These are phyloP conservation scores for Caenorhabditis panamensis DNA, from an alignment of 2,888 invertebrate genomes.

Conservation along the genomic window DNA sequence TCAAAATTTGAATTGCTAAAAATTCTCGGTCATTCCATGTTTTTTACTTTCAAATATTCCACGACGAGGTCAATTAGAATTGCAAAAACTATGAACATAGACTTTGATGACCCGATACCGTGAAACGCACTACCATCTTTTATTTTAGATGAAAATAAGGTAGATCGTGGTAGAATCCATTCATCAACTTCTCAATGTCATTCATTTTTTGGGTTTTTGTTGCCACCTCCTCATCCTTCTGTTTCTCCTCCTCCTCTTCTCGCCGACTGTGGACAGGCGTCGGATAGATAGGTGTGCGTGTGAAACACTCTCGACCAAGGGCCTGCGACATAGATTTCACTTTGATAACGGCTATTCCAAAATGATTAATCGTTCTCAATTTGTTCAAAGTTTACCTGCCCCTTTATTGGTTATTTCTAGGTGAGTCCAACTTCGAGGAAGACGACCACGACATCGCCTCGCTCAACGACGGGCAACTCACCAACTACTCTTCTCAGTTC, in stretches of 20 bases:
- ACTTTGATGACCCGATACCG: background rate
- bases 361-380: conserved; percentile 16
- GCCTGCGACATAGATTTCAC: conserved; percentile 36
- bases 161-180: conserved; percentile 30
- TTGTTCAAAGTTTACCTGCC: background rate
- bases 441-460: conserved; percentile 58
- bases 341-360: conserved; percentile 33
- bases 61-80: too few species aligned
- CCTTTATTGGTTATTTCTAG: conserved; percentile 5
- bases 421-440: conserved; percentile 48
- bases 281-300: conserved; percentile 22
- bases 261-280: conserved; percentile 13
- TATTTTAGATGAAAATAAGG: conserved; percentile 6
- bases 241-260: background rate
- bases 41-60: too few species aligned
- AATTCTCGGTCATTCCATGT: too few species aligned
- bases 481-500: conserved; percentile 57
- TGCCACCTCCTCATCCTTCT: conserved; percentile 19
- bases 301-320: conserved; percentile 5
- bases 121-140: conserved; percentile 6
- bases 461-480: conserved; percentile 58
- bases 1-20: background rate
- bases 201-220: conserved; percentile 49
- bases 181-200: conserved; percentile 53
- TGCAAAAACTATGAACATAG: background rate